Conservation (phyloP, 2,113 vertebrate species). For the Vireo altiloquus region DNA sequence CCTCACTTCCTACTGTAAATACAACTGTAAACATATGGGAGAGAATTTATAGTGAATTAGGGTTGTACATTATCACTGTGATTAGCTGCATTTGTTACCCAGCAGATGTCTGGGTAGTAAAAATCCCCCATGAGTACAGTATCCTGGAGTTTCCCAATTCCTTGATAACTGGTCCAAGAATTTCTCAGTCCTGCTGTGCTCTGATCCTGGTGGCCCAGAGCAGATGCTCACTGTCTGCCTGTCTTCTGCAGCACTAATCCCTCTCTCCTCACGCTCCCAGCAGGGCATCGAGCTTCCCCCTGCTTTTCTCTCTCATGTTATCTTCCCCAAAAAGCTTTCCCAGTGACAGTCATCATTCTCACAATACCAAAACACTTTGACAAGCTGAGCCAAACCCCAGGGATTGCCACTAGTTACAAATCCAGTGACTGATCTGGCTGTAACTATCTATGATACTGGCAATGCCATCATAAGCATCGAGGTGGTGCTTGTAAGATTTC, state of each 20-base stretch:
- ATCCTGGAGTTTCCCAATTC: slow-evolving; percentile 47
- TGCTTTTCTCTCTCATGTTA: background rate
- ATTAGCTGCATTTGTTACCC: slow-evolving; percentile 61
- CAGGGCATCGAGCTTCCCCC: background rate
- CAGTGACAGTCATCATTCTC: background rate
- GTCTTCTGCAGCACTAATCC: background rate
- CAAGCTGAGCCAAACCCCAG: background rate
- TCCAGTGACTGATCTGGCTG: background rate
- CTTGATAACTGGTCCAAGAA: slow-evolving; percentile 37
- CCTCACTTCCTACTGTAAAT: slow-evolving; percentile 45
- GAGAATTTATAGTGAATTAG: background rate
- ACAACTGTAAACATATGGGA: slow-evolving; percentile 53
- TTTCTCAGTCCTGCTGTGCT: slow-evolving; percentile 36
- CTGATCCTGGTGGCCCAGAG: slow-evolving; percentile 21
- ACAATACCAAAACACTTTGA: background rate
- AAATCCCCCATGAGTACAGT: slow-evolving; percentile 28
- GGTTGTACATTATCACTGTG: background rate
- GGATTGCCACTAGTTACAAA: background rate
- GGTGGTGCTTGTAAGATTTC: background rate
- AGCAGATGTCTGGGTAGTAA: slow-evolving; percentile 60
- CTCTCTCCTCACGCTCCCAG: background rate
- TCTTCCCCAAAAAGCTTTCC: background rate
- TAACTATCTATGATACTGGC: background rate
- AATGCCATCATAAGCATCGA: background rate
- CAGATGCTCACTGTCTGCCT: slow-evolving; percentile 12